phyloP scores from a whole-genome alignment of 53 echinoderm and acorn worm genomes.

The Holothuria leucospilota region DNA sequence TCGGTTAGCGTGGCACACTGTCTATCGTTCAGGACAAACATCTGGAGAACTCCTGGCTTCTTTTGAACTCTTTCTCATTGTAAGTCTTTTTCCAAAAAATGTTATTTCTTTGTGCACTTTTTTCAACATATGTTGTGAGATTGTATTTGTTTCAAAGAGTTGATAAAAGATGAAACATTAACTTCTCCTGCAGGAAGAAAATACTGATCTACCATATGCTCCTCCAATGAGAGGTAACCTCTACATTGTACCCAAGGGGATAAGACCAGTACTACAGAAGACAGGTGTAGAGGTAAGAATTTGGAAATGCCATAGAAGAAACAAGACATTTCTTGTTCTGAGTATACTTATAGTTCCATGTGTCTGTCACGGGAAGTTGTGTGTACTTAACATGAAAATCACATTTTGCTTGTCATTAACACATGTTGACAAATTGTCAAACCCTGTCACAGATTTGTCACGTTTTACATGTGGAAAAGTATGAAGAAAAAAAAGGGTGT shows the following conservation, averaged over 20 bases:
- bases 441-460: no score
- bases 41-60: slow-evolving; percentile 68
- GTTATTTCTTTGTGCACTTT: neutral
- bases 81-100: slow-evolving; percentile 40
- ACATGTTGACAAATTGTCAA: no score
- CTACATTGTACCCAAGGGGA: slow-evolving; percentile 69
- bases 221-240: slow-evolving; percentile 70
- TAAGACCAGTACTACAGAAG: slow-evolving; percentile 59
- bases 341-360: no score
- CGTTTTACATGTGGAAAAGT: no score
- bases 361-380: no score
- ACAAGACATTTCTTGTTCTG: no score
- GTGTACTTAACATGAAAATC: no score
- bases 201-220: slow-evolving; percentile 63
- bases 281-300: slow-evolving; percentile 62
- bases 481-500: no score
- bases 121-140: no score
- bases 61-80: slow-evolving; percentile 61
- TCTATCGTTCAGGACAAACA: slow-evolving; percentile 19
- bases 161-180: neutral
- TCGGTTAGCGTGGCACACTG: slow-evolving; percentile 58
- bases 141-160: neutral
- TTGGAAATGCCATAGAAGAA: no score
- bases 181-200: slow-evolving; percentile 53
- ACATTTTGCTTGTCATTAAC: no score